Percentiles rank a stretch among this genome's conserved stretches.
phyloP scores from a whole-genome alignment of 1,140 invertebrate genomes.

The Drosophila ironensis region DNA sequence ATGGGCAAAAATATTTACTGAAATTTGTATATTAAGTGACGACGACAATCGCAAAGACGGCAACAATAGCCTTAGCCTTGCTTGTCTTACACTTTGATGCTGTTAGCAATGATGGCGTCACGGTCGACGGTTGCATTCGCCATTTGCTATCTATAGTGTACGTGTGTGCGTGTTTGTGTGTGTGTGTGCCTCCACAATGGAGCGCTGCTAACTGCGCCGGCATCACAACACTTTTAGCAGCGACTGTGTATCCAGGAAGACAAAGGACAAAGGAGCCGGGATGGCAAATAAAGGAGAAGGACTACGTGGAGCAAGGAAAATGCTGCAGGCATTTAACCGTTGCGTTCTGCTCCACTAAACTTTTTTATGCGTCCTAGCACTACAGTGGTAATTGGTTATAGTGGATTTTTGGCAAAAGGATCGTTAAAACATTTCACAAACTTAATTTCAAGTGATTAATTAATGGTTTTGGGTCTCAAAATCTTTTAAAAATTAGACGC shows the following conservation, averaged over 20 bases:
- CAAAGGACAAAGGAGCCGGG: background rate
- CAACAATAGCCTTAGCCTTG: conserved; percentile 28
- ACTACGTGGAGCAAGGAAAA: conserved; percentile 7
- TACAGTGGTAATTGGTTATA: conserved; percentile 17
- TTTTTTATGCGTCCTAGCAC: conserved; percentile 9
- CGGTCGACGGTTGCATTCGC: too few relatives aligned
- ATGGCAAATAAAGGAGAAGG: background rate
- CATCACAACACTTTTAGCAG: conserved; percentile 7
- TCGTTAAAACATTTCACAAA: background rate
- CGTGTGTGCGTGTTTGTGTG: conserved; percentile 9
- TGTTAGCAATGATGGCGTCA: conserved; percentile 53
- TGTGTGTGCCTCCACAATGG: conserved; percentile 47
- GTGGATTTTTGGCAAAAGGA: background rate
- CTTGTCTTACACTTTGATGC: conserved; percentile 44
- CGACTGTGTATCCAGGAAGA: conserved; percentile 1
- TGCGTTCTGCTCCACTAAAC: conserved; percentile 25
- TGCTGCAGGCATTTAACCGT: conserved; percentile 49
- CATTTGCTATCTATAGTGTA: too few relatives aligned
- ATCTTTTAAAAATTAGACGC: too few relatives aligned
- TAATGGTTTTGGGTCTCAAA: too few relatives aligned
- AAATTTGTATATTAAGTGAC: conserved; percentile 80
- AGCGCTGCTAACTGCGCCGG: conserved; percentile 55
- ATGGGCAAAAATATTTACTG: conserved; percentile 72
- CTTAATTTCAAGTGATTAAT: too few relatives aligned
- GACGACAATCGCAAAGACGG: conserved; percentile 50